phyloP scores from a whole-genome alignment of 2,888 invertebrate species.

The Folsomia manolachei region DNA sequence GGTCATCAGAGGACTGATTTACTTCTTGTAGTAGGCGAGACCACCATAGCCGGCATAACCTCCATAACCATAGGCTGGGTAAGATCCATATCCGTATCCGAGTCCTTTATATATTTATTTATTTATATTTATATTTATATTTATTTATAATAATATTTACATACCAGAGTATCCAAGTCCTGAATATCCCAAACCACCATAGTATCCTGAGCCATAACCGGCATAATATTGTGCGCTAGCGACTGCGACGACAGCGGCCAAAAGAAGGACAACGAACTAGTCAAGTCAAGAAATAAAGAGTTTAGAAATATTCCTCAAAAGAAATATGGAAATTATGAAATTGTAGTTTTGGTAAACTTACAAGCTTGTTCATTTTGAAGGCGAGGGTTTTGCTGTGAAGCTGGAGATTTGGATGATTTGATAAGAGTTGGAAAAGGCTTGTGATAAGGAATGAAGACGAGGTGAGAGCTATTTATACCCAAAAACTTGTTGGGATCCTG shows the following conservation, averaged over 20 bases:
- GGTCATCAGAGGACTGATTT: background rate
- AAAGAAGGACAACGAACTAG: slow-evolving; percentile 2
- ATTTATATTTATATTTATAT: no score
- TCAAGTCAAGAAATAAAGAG: background rate
- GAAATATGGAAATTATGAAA: background rate
- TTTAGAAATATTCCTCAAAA: background rate
- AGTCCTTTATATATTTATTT: background rate
- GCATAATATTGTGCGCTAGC: slow-evolving; percentile 4
- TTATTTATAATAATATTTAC: no score
- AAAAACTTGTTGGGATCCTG: no score
- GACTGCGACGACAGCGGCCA: background rate
- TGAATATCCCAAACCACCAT: no score
- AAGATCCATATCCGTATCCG: background rate
- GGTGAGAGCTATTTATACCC: background rate
- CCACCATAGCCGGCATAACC: slow-evolving; percentile 16
- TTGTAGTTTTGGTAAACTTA: background rate
- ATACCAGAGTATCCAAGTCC: no score
- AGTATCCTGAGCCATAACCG: background rate
- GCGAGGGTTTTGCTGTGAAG: background rate
- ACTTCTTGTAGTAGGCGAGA: slow-evolving; percentile 26
- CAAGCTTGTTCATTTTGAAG: slow-evolving; percentile 2
- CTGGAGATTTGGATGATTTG: background rate
- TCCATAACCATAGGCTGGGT: slow-evolving; percentile 16
- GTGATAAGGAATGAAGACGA: background rate
- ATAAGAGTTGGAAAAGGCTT: background rate